phyloP scores from a whole-genome alignment of 1,140 invertebrate genomes.

The Drosophila equinoxialis region DNA sequence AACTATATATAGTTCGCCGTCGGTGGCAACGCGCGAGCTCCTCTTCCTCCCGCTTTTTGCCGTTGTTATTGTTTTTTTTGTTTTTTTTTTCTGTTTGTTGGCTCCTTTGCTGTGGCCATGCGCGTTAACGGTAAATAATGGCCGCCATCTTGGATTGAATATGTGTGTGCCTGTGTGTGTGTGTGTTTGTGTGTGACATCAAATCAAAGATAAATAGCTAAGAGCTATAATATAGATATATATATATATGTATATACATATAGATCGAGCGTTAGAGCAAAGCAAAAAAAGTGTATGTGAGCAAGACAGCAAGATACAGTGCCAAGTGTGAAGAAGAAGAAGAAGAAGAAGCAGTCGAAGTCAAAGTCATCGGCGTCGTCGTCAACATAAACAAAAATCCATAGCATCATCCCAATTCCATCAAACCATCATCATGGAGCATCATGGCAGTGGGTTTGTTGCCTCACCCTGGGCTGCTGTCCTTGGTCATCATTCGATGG shows the following conservation, averaged over 20 bases:
- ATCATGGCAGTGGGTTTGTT: slow-evolving; percentile 87
- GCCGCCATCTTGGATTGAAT: slow-evolving; percentile 71
- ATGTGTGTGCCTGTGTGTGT: slow-evolving; percentile 28
- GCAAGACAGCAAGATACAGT: slow-evolving; percentile 22
- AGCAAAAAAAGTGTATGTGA: no score
- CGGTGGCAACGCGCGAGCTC: slow-evolving; percentile 31
- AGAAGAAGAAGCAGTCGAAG: neutral
- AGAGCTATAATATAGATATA: slow-evolving; percentile 33
- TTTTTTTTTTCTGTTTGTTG: neutral
- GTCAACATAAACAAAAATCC: no score
- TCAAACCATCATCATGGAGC: slow-evolving; percentile 85
- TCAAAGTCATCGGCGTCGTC: neutral
- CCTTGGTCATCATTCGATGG: slow-evolving; percentile 85
- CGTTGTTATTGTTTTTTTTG: slow-evolving; percentile 10
- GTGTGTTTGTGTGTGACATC: slow-evolving; percentile 43
- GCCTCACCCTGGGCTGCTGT: slow-evolving; percentile 89
- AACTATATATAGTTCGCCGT: slow-evolving; percentile 25
- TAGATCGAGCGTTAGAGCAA: slow-evolving; percentile 16
- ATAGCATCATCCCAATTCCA: no score
- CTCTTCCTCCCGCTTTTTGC: neutral
- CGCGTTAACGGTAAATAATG: slow-evolving; percentile 81
- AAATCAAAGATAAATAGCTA: slow-evolving; percentile 70
- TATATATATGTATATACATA: slow-evolving; percentile 31
- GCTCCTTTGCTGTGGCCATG: slow-evolving; percentile 52
- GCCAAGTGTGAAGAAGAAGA: neutral